Evolutionary conservation across 2,797 vertebrate species (phyloP), one percentile per base, ranked within the genome.

Genomic region (Pantherophis alleghaniensis): DNA sequence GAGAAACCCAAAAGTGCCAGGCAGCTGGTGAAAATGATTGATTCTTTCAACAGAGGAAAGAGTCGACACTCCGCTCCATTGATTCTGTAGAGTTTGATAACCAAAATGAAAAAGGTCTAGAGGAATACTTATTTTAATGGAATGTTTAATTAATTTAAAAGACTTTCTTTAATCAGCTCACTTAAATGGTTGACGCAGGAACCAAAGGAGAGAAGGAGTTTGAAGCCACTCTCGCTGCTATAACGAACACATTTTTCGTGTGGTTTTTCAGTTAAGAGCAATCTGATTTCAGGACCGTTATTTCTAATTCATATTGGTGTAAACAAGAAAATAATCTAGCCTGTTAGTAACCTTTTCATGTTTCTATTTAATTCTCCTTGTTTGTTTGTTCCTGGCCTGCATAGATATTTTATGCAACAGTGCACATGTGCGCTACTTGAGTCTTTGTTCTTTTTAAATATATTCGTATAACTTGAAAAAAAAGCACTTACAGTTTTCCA

Each of bases 401-500:
- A 53, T 93, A 42, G 90, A 94, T 91, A 37, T 47, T 93, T 92
- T 94, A 91, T 92, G 88, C 63, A 79, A 69, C 83, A 92, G 37
- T 55, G 16, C 94, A 89, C 92, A 3, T 87, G 88, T 92, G 20
- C 90, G 95, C 69, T 89, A 91, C 92, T 92, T 93, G 91, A 47
- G 93, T 95, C 87, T 93, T 60, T 83, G 74, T 83, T 83, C 74
- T 83, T 51, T 91, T 3, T 90, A 69, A 60, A 83, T 53, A 94
- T 94, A 88, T 61, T 94, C 92, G 92, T 94, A 93, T 94, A 95
- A 92, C 28, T n/a, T 0, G 37, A n/a, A 66, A 79, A 92, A 92
- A 93, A 92, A 86, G 86, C 94, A 93, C 93, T 94, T 86, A 61
- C 24, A 89, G 0, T 93, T 90, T 87, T 89, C 14, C 0, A 88